These are phyloP conservation scores for Mesorhabditis sp. DNA, from an alignment of 2,888 invertebrate genomes.

Conservation along the genomic window DNA sequence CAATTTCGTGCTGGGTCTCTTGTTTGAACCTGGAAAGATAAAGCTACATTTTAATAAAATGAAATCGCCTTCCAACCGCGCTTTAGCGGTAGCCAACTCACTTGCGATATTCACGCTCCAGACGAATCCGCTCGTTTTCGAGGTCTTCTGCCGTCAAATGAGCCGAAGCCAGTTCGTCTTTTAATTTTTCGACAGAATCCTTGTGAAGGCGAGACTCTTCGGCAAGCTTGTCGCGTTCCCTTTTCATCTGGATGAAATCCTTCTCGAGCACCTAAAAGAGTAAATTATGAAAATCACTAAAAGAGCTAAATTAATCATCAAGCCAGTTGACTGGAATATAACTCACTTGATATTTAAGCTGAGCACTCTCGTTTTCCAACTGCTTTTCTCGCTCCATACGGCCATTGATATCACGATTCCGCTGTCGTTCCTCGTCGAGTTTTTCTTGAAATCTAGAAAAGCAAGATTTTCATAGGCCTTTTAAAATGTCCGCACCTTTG, in stretches of 20 bases:
- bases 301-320: too few species aligned
- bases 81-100: constrained; percentile 13
- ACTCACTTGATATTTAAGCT: constrained; percentile 39
- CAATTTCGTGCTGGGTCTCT: constrained; percentile 50
- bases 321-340: too few species aligned
- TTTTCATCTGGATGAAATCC: constrained; percentile 25
- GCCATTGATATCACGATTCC: constrained; percentile 36
- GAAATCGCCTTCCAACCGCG: constrained; percentile 3
- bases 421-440: constrained; percentile 45
- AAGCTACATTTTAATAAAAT: background rate
- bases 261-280: constrained; percentile 40
- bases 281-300: background rate
- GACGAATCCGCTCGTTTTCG: constrained; percentile 38
- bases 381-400: constrained; percentile 50
- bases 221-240: constrained; percentile 36
- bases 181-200: constrained; percentile 31
- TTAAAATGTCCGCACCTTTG: constrained; percentile 25
- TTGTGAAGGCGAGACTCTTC: constrained; percentile 27
- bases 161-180: constrained; percentile 37
- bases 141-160: constrained; percentile 35
- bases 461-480: background rate
- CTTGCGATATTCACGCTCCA: constrained; percentile 45
- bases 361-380: constrained; percentile 44
- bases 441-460: constrained; percentile 39
- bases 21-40: constrained; percentile 25